phyloP scores from a whole-genome alignment of 2,113 vertebrate species.

The Dipodomys spectabilis region DNA sequence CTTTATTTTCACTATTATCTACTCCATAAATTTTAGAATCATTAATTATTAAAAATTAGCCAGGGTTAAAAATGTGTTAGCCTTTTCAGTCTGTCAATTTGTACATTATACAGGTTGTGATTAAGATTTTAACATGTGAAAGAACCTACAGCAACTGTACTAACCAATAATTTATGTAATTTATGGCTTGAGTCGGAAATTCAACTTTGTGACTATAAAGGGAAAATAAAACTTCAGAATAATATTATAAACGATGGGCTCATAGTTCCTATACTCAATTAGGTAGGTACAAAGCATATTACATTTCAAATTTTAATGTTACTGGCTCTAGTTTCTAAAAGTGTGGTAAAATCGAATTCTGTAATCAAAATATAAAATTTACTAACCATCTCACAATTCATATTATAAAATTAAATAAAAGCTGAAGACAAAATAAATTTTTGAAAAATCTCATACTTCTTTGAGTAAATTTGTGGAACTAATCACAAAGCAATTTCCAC shows the following conservation, averaged over 20 bases:
- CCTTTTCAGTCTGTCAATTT: constrained; percentile 66
- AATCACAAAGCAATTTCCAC: constrained; percentile 31
- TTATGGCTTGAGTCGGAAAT: constrained; percentile 53
- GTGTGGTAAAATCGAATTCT: constrained; percentile 38
- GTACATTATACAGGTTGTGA: constrained; percentile 33
- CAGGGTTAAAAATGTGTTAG: constrained; percentile 36
- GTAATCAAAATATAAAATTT: constrained; percentile 45
- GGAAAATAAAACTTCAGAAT: constrained; percentile 54
- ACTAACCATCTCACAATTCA: background rate
- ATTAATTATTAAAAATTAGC: constrained; percentile 51
- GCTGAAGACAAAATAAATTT: too few species aligned
- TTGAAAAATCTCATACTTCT: constrained; percentile 1
- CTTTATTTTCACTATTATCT: constrained; percentile 25
- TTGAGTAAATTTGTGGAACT: constrained; percentile 25
- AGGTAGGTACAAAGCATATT: constrained; percentile 42
- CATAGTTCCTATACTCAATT: constrained; percentile 50
- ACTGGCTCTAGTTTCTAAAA: constrained; percentile 48
- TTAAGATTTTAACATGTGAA: constrained; percentile 44
- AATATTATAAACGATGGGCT: constrained; percentile 52
- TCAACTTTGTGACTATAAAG: constrained; percentile 62
- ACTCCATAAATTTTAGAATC: constrained; percentile 62
- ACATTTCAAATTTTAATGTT: constrained; percentile 61
- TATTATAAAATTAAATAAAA: too few species aligned
- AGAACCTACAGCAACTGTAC: constrained; percentile 44
- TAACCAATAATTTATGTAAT: constrained; percentile 68